phyloP scores from a whole-genome alignment of 2,888 invertebrate species.

The Tiliacea aurago region DNA sequence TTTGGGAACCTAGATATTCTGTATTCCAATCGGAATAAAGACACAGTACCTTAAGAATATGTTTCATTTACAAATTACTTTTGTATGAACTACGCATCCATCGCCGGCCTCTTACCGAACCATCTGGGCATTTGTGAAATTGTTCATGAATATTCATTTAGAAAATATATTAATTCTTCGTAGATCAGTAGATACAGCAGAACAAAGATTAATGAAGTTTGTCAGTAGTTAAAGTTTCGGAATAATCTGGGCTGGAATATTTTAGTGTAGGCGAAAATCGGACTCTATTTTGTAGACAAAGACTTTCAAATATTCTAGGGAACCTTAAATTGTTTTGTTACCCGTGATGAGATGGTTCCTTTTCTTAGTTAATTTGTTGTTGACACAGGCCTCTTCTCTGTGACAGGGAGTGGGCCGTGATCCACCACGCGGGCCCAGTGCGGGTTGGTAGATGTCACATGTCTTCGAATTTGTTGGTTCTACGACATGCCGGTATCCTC shows the following conservation, averaged over 20 bases:
- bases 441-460: too few species aligned
- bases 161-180: conserved; percentile 24
- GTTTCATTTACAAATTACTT: too few species aligned
- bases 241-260: conserved; percentile 34
- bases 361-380: neutral
- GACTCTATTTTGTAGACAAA: neutral
- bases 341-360: neutral
- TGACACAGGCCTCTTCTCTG: too few species aligned
- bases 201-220: conserved; percentile 57
- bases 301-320: neutral
- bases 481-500: too few species aligned
- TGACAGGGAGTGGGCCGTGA: too few species aligned
- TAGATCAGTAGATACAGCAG: conserved; percentile 10
- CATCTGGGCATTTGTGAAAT: conserved; percentile 1
- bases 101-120: too few species aligned
- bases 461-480: too few species aligned
- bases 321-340: neutral
- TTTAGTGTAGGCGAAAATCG: conserved; percentile 5
- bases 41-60: too few species aligned
- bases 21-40: too few species aligned
- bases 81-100: too few species aligned
- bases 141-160: conserved; percentile 45
- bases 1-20: too few species aligned
- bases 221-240: conserved; percentile 28
- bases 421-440: too few species aligned